A percentile compares a stretch with the other conserved stretches of the same genome.
Evolutionary conservation across 2,113 vertebrate species (phyloP).

Genomic region (Siniperca chuatsi): DNA sequence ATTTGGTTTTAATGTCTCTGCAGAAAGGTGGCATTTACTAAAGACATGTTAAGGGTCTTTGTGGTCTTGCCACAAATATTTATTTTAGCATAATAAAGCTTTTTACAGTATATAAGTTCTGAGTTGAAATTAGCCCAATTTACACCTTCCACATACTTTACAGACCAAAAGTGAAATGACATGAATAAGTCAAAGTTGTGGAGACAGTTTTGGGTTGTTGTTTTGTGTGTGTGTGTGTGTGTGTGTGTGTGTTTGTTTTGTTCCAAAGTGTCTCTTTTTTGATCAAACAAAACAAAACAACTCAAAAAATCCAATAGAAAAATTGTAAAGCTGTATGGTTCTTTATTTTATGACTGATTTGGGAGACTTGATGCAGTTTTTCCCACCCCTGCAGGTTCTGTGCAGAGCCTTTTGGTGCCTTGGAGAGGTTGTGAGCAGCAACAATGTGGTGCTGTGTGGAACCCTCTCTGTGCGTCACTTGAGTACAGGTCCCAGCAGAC

Average conservation of each 20-base stretch:
- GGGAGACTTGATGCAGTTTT: neutral
- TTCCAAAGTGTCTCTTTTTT: neutral
- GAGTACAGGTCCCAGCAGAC: slow-evolving; percentile 57
- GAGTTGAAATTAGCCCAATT: neutral
- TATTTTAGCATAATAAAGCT: neutral
- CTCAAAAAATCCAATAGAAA: too few relatives aligned
- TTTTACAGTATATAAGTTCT: neutral
- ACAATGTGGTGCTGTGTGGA: slow-evolving; percentile 32
- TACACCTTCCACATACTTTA: neutral
- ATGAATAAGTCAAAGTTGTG: neutral
- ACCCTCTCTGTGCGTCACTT: slow-evolving; percentile 50
- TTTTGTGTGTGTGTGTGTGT: neutral
- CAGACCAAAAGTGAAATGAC: neutral
- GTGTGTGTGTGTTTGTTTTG: neutral
- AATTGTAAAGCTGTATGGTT: neutral
- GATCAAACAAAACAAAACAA: neutral
- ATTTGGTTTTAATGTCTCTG: neutral
- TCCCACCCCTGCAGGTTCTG: slow-evolving; percentile 1
- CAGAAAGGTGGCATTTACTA: neutral
- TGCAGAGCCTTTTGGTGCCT: slow-evolving; percentile 1
- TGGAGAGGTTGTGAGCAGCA: slow-evolving; percentile 36
- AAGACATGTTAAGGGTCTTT: neutral
- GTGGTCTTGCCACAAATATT: neutral
- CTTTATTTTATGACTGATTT: neutral
- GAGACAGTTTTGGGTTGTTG: neutral